Base-by-base conservation (phyloP, 2,888 invertebrate genomes). In the Agrypnus murinus region DNA sequence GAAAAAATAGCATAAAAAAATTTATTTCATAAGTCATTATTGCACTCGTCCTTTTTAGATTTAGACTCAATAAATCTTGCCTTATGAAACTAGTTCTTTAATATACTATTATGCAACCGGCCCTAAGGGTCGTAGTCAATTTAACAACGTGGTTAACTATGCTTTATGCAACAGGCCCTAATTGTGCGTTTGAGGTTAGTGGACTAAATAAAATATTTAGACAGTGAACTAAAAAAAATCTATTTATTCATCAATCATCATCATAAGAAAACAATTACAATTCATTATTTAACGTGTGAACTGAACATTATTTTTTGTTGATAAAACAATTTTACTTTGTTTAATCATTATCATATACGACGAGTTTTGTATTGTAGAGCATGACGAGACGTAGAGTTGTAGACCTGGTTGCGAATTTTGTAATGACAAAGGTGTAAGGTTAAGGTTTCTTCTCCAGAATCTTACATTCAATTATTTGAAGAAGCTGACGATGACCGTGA, bases 401-500 rank as follows among this genome's bases (percentile, higher is more conserved):
- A 40, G 40, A 40, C n/a, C 40, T 40, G 40, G 40, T 40, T 40
- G 40, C 40, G 40, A 40, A 40, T 40, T n/a, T n/a, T n/a, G 40
- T 40, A n/a, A 40, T 40, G 12, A 40, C n/a, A n/a, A 40, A 40
- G 40, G 40, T 40, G 12, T 40, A 40, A 7, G 40, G 40, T 40
- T 40, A 4, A n/a, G 40, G 40, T 40, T 40, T 40, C 6, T 40
- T 40, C 40, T 40, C 40, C 40, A 40, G 12, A 40, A 40, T 40
- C 40, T 40, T 40, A n/a, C 40, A 40, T 40, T n/a, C 6, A 40
- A 40, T 40, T 4, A 40, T 40, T n/a, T 40, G 40, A 40, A 7
- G 12, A 40, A 40, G n/a, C 40, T n/a, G 40, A 40, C 40, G n/a
- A 8, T 40, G 40, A n/a, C 40, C 40, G n/a, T 40, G 40, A 40